Base-by-base conservation (phyloP, 2,888 invertebrate genomes). In the Meloe dianella region DNA sequence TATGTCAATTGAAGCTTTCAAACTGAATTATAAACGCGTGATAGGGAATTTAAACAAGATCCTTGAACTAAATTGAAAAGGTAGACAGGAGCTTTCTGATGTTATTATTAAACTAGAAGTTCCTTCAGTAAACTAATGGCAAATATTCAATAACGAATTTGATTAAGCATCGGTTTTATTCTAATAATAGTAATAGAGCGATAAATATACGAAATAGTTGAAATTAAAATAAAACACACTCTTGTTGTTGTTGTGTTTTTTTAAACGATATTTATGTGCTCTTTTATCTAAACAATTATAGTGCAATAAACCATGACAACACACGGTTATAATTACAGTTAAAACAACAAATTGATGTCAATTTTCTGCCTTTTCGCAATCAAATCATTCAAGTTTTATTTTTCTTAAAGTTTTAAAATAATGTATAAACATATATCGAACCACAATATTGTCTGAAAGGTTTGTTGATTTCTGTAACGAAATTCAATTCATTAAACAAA, bases 41-140 rank as follows among this genome's bases (percentile, higher is more conserved):
- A 5, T 54, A 20, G 24, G 9, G 54, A 54, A 54, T 54, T 27
- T 54, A 54, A 54, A 54, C 54, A 54, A n/a, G n/a, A 10, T 27
- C 14, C 24, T 54, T 54, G 24, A 27, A 24, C 54, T 54, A 54
- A n/a, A 54, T 54, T 54, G 14, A 27, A 54, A 54, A n/a, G 47
- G 47, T 47, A 20, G 47, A 47, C 20, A 47, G 14, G 24, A 54
- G 54, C 54, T 24, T 54, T 27, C 54, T 22, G 51, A 3, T 24
- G 14, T 27, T 54, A 14, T 27, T 27, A 54, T 22, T 54, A 54
- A n/a, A 20, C 9, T n/a, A 0, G n/a, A 54, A 51, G 10, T 5
- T 54, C 10, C 6, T 27, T 7, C 27, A n/a, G n/a, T 54, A 24
- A 7, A 54, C 27, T 27, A 54, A 54, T 54, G 14, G 24, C 24